Base-by-base conservation (phyloP, 2,113 vertebrate species). In the Eidolon helvum region DNA sequence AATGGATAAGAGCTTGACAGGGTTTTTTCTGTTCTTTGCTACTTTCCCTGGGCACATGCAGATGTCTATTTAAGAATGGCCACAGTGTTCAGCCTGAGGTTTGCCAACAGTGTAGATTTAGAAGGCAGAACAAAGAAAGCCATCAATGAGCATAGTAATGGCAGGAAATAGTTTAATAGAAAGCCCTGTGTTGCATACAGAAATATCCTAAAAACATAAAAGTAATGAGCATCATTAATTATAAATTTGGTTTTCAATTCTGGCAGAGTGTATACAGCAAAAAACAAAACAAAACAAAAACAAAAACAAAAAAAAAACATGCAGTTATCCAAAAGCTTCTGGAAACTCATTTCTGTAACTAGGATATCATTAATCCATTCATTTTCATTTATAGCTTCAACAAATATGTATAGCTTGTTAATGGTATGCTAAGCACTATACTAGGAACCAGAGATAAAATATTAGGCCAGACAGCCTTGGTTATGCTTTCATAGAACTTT, bases 31-130 rank as follows among this genome's bases (percentile, higher is more conserved):
- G 98, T 98, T 94, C 98, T 94, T 96, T 61, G 69, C 83, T 79
- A 87, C 92, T 98, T 96, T 89, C 89, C 89, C 65, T 93, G 91
- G 96, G 97, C 96, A 90, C 98, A 97, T 82, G 98, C 98, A 98
- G 97, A 98, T 98, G 98, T 95, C 98, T 96, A 30, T 94, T 86
- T 84, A 91, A 98, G 95, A 98, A 98, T 97, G 97, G 91, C 22
- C 40, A 40, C 97, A 98, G 97, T 97, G 98, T 98, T 98, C 83
- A 15, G 80, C 68, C 86, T 84, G 93, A 80, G 69, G 45, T 96
- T 97, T 96, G 91, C 86, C 92, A 96, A 97, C 97, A 98, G 96
- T 93, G 94, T 68, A 84, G 98, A 98, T 92, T 97, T 96, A 98
- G 97, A 97, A 93, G 94, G 89, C 95, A 35, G 97, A 94, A 98